phyloP scores from a whole-genome alignment of 1,140 invertebrate genomes.

The Drosophila rhopaloa region DNA sequence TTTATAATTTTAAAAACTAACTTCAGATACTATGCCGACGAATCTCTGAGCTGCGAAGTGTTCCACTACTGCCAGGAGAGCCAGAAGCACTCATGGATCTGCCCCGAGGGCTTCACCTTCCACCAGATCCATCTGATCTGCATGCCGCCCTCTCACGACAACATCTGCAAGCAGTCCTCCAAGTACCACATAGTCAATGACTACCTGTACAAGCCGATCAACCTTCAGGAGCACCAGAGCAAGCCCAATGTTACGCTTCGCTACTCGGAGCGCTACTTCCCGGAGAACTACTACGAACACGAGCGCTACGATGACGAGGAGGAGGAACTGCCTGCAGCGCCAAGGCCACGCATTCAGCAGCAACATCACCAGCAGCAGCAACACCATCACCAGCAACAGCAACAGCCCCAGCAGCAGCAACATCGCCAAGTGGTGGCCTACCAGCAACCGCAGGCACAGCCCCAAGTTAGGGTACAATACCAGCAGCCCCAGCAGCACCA shows the following conservation, averaged over 20 bases:
- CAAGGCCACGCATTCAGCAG: conserved; percentile 74
- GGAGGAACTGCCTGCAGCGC: conserved; percentile 76
- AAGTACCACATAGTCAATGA: conserved; percentile 97
- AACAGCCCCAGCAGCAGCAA: conserved; percentile 36
- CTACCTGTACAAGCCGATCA: conserved; percentile 95
- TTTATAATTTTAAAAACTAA: background rate
- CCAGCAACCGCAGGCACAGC: conserved; percentile 63
- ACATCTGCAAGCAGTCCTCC: conserved; percentile 94
- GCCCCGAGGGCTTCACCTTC: conserved; percentile 96
- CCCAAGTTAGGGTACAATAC: conserved; percentile 44
- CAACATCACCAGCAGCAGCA: conserved; percentile 68
- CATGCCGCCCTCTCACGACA: conserved; percentile 95
- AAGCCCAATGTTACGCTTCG: conserved; percentile 90
- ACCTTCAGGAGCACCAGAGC: conserved; percentile 91
- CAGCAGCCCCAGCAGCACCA: conserved; percentile 39
- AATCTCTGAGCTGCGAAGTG: conserved; percentile 94
- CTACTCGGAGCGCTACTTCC: conserved; percentile 94
- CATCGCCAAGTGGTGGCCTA: conserved; percentile 74
- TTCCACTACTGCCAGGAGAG: conserved; percentile 97
- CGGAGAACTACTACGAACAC: conserved; percentile 89
- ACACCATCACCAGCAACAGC: conserved; percentile 53
- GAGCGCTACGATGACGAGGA: conserved; percentile 88
- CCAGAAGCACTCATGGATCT: conserved; percentile 96
- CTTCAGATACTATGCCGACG: conserved; percentile 93
- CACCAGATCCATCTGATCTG: conserved; percentile 97